These are phyloP conservation scores for Tragelaphus imberbis DNA, from an alignment of 2,113 vertebrate species.

Conservation along the genomic window DNA sequence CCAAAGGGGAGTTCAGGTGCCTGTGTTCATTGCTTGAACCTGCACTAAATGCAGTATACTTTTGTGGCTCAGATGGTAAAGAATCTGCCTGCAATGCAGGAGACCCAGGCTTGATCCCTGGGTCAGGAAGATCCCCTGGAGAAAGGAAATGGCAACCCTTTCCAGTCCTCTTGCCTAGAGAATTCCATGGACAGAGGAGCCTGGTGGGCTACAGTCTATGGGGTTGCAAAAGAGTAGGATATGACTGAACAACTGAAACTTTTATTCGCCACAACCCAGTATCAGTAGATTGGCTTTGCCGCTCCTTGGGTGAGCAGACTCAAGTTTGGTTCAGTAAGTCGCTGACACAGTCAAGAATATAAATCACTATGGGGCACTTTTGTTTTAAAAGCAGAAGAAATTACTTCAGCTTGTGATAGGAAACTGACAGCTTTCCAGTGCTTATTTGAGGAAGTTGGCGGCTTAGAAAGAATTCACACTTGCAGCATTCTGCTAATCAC, in stretches of 20 bases:
- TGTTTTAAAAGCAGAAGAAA: constrained; percentile 19
- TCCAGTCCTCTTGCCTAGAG: neutral
- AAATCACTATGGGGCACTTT: neutral
- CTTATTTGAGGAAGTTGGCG: neutral
- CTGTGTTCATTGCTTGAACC: neutral
- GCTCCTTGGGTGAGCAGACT: neutral
- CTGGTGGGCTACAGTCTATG: neutral
- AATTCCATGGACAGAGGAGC: neutral
- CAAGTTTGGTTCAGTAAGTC: neutral
- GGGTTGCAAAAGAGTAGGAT: neutral
- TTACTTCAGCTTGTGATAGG: neutral
- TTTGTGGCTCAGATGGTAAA: neutral
- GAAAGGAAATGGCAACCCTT: neutral
- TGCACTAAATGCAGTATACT: neutral
- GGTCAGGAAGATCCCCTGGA: neutral
- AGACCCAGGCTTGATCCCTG: neutral
- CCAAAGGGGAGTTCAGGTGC: neutral
- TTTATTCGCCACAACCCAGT: neutral
- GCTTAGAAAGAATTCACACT: neutral
- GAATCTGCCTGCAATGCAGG: neutral
- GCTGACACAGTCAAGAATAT: neutral
- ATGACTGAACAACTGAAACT: neutral
- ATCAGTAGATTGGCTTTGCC: neutral
- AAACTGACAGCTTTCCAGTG: neutral
- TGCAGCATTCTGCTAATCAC: neutral